Base-by-base conservation (phyloP, 2,113 vertebrate species). In the Myxocyprinus asiaticus region DNA sequence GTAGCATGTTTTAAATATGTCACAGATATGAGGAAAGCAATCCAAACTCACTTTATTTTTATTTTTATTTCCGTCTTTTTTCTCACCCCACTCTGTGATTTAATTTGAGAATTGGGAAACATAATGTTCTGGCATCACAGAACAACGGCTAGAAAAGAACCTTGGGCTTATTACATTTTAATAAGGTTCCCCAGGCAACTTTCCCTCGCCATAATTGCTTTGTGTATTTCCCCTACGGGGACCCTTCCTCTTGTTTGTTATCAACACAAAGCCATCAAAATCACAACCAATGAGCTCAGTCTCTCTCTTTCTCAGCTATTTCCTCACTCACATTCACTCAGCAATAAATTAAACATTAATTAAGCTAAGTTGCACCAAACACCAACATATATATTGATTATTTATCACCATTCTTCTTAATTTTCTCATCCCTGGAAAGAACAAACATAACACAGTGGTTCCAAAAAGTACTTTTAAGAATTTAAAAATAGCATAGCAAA, bases 101-200 rank as follows among this genome's bases (percentile, higher is more conserved):
- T 81, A 63, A 85, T 88, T 86, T 83, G 66, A 73, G 83, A 84
- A 85, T 85, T 87, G 86, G 77, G 53, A 44, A 85, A 86, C 75
- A 77, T 77, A 71, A 70, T 74, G 64, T 83, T 83, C 62, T 83
- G 65, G 82, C 79, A 82, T 77, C 82, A 84, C 65, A 84, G 73
- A 85, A 85, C 78, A 78, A 80, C 63, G 80, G 87, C 86, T 79
- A 85, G 85, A 83, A 87, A 79, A 82, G 81, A 89, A 85, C 85
- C 80, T 78, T 72, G 53, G 77, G 86, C 83, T 87, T 85, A 83
- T 88, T 89, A 83, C 82, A 88, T 86, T 90, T 87, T 88, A 89
- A 90, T 85, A 80, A 83, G 85, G 80, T 87, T 90, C 86, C 76
- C 58, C 62, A 80, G 85, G 81, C 84, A 82, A 85, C 81, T 83